phyloP scores from a whole-genome alignment of 2,888 invertebrate genomes.

The Ceraclea dissimilis region DNA sequence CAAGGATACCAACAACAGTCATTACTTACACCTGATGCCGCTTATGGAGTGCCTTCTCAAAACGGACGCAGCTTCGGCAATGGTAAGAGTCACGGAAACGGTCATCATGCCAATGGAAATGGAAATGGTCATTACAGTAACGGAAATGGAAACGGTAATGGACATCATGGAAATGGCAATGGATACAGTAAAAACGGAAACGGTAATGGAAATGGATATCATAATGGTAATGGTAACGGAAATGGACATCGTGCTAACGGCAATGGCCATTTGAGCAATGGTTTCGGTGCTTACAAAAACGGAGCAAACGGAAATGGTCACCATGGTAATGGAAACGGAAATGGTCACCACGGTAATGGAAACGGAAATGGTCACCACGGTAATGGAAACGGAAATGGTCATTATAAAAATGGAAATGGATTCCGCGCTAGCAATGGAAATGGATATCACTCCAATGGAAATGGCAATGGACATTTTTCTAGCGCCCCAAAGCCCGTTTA shows the following conservation, averaged over 20 bases:
- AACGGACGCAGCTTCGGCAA: no score
- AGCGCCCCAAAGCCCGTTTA: slow-evolving; percentile 6
- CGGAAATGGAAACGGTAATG: slow-evolving; percentile 11
- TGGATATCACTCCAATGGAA: slow-evolving; percentile 5
- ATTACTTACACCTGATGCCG: slow-evolving; percentile 7
- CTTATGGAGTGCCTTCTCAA: slow-evolving; percentile 13
- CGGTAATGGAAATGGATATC: slow-evolving; percentile 13
- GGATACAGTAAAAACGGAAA: not conserved
- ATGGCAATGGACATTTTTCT: slow-evolving; percentile 14
- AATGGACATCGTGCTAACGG: slow-evolving; percentile 9
- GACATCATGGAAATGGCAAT: slow-evolving; percentile 11
- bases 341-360: slow-evolving; percentile 5
- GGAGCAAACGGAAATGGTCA: slow-evolving; percentile 15
- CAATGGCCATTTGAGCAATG: slow-evolving; percentile 5
- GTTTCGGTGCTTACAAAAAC: not conserved
- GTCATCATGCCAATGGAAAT: not conserved
- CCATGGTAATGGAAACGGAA: slow-evolving; percentile 10
- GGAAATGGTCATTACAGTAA: slow-evolving; percentile 11
- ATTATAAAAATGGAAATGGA: slow-evolving; percentile 15
- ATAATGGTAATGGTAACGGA: slow-evolving; percentile 9
- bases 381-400: slow-evolving; percentile 2
- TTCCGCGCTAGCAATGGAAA: no score
- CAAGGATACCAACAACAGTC: slow-evolving; percentile 18
- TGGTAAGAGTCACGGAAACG: slow-evolving; percentile 6
- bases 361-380: slow-evolving; percentile 5